These are phyloP conservation scores for Limonius californicus DNA, from an alignment of 1,140 invertebrate genomes.

Conservation along the genomic window DNA sequence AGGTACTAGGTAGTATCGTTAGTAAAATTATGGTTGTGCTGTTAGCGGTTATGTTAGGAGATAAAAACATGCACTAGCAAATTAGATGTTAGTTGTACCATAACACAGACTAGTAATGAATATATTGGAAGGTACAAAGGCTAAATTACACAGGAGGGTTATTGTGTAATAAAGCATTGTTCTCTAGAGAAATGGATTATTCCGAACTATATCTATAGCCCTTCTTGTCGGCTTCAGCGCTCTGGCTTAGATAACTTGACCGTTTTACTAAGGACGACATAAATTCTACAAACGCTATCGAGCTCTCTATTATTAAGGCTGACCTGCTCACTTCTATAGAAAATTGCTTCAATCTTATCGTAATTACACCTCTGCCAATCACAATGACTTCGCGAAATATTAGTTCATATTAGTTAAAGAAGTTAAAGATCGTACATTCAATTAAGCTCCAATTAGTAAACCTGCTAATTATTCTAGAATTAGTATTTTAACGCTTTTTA, in stretches of 20 bases:
- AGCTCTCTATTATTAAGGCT: background rate
- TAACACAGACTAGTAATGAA: constrained; percentile 40
- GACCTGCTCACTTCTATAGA: background rate
- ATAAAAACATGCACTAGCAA: constrained; percentile 4
- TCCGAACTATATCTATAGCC: constrained; percentile 32
- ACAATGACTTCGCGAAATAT: background rate
- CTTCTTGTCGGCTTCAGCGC: constrained; percentile 14
- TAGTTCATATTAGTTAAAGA: no score
- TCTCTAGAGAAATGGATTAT: constrained; percentile 44
- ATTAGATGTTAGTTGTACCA: constrained; percentile 12
- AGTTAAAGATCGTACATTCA: no score
- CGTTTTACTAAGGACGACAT: constrained; percentile 9
- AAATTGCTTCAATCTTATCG: background rate
- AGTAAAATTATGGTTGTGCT: no score
- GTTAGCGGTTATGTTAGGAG: no score
- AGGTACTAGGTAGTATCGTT: no score
- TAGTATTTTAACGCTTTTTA: background rate
- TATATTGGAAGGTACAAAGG: constrained; percentile 45
- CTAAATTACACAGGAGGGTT: constrained; percentile 46
- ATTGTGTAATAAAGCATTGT: constrained; percentile 48
- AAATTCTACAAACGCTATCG: constrained; percentile 3
- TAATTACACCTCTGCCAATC: background rate
- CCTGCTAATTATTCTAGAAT: background rate
- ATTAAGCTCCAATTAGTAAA: no score
- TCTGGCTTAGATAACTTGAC: constrained; percentile 16